Percentiles rank a stretch among this genome's conserved stretches.
Conservation (phyloP, 2,888 invertebrate species). For the Microctonus brassicae region DNA sequence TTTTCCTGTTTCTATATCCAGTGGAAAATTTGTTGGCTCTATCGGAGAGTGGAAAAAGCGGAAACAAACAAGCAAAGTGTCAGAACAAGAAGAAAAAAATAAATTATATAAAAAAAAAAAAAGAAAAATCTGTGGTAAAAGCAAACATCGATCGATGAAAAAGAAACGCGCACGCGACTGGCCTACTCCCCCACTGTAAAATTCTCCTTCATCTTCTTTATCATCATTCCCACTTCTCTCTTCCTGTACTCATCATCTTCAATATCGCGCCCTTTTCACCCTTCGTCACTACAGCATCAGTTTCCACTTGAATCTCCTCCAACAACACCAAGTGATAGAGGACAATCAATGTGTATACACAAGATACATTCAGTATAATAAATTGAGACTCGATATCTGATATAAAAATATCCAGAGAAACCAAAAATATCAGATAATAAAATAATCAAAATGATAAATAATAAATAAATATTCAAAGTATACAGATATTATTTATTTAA, state of each 20-base stretch:
- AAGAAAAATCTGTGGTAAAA: conserved; percentile 38
- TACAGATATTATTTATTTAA: not conserved
- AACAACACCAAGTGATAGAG: conserved; percentile 33
- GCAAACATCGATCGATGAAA: conserved; percentile 51
- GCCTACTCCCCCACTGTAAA: conserved; percentile 35
- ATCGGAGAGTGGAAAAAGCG: not conserved
- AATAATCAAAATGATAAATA: not conserved
- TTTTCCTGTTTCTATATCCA: not conserved
- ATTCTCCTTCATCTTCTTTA: conserved; percentile 13
- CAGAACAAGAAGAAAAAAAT: conserved; percentile 13
- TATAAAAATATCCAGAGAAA: not conserved
- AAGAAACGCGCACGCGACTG: conserved; percentile 30
- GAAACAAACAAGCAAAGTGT: conserved; percentile 8
- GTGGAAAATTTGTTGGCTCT: not conserved
- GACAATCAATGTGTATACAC: not conserved
- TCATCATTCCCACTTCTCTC: not conserved
- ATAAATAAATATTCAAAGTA: not conserved
- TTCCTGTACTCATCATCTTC: not conserved
- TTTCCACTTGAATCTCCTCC: conserved; percentile 47
- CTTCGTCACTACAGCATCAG: conserved; percentile 28
- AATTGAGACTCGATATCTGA: no score
- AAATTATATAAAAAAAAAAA: not conserved
- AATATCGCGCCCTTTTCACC: conserved; percentile 13
- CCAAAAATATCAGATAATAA: not conserved
- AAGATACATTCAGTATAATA: not conserved